Conservation (phyloP, 2,888 invertebrate genomes). For the Hirtodrosophila confusa region DNA sequence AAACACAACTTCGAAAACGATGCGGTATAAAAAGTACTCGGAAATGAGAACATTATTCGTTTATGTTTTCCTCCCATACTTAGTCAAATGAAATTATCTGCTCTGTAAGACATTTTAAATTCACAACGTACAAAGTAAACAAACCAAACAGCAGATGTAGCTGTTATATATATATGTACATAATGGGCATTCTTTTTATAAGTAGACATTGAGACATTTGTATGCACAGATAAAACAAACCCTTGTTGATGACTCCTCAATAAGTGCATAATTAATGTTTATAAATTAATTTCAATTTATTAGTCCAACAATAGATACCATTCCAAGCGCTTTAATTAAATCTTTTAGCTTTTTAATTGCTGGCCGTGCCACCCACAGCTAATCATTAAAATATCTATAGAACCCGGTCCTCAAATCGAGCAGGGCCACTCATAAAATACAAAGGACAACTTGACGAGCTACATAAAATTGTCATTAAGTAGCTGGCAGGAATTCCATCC, state of each 20-base stretch:
- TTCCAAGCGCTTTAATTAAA: conserved; percentile 59
- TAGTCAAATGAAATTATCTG: too few relatives aligned
- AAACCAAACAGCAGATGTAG: too few relatives aligned
- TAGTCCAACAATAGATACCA: conserved; percentile 37
- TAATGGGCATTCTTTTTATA: too few relatives aligned
- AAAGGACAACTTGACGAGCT: conserved; percentile 62
- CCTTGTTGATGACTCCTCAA: conserved; percentile 12
- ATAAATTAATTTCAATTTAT: conserved; percentile 54
- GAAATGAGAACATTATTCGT: too few relatives aligned
- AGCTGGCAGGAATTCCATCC: conserved; percentile 16
- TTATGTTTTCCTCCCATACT: too few relatives aligned
- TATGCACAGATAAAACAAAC: conserved; percentile 1
- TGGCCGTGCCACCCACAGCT: conserved; percentile 30
- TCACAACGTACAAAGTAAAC: too few relatives aligned
- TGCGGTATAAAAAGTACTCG: too few relatives aligned
- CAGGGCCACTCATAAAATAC: conserved; percentile 50
- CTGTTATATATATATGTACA: too few relatives aligned
- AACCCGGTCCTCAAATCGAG: conserved; percentile 8
- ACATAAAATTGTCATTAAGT: conserved; percentile 73
- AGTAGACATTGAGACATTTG: too few relatives aligned
- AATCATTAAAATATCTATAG: conserved; percentile 59
- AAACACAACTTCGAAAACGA: too few relatives aligned
- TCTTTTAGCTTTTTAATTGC: conserved; percentile 60
- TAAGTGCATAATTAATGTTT: conserved; percentile 7
- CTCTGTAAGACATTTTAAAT: too few relatives aligned